phyloP scores from a whole-genome alignment of 2,113 vertebrate genomes.

The Leucopsar rothschildi region DNA sequence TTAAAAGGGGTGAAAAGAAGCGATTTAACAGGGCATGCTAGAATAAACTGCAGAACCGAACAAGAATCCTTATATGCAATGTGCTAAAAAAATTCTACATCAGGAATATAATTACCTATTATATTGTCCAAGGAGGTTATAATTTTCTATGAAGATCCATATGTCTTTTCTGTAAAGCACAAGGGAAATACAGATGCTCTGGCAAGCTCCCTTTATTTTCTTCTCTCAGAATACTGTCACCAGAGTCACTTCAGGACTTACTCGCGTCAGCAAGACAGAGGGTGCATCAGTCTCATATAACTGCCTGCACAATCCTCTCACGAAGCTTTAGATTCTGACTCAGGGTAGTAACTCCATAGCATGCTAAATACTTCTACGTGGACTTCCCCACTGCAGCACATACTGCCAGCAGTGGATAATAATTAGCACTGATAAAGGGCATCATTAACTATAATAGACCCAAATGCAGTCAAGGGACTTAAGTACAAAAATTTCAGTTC shows the following conservation, averaged over 20 bases:
- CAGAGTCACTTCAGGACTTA: slow-evolving; percentile 19
- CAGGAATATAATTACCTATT: slow-evolving; percentile 42
- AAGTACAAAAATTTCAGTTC: neutral
- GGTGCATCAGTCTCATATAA: neutral
- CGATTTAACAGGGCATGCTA: neutral
- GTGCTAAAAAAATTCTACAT: neutral
- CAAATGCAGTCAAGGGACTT: neutral
- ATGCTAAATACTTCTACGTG: neutral
- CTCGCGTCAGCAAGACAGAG: neutral
- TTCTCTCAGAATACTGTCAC: neutral
- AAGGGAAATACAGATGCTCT: slow-evolving; percentile 46
- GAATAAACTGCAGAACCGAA: neutral
- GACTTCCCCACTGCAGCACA: neutral
- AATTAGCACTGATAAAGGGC: neutral
- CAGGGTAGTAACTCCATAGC: neutral
- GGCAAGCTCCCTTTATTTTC: neutral
- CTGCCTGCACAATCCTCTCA: neutral
- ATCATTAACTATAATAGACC: neutral
- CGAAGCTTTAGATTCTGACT: neutral
- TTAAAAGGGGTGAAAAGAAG: neutral
- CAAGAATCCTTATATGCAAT: neutral
- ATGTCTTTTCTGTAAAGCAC: slow-evolving; percentile 7
- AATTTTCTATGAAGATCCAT: slow-evolving; percentile 19
- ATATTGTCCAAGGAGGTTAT: neutral
- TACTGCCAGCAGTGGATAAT: neutral